Base-by-base conservation (phyloP, 2,113 vertebrate species). In the Hydrochoerus hydrochaeris region DNA sequence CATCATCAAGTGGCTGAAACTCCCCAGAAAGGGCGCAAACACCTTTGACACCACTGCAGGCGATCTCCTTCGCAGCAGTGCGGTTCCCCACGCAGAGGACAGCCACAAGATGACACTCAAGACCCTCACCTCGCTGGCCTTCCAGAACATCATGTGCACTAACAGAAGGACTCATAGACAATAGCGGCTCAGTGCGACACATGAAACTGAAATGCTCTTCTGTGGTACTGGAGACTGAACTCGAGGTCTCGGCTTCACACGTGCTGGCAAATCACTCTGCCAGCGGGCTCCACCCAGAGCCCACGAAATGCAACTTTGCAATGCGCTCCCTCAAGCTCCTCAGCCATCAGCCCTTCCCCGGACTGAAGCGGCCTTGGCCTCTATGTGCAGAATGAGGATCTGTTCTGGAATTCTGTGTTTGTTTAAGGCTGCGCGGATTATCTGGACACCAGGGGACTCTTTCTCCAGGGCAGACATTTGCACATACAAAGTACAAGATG, bases 381-480 rank as follows among this genome's bases (percentile, higher is more conserved):
- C 73, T 38, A 35, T 88, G 85, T 84, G 52, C 46, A 83, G 85
- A 94, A 19, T 11, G 0, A 49, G 60, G 41, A 62, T 81, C 4
- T 71, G 20, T 30, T 71, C 94, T 44, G 69, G 63, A 82, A 26
- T 63, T 11, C 16, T 11, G 16, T 52, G 30, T 73, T 88, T 94
- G 82, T 62, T 73, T 90, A 63, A 96, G 95, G 77, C 44, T 16
- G 9, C 28, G 12, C 4, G 28, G 54, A 95, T 54, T 77, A 46
- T 83, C 60, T 12, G n/a, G 63, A 85, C 82, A n/a, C 60, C 65
- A 30, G 71, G 1, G n/a, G 7, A 20, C 30, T 69, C 35, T 78
- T 94, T 89, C 92, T 52, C 69, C 65, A 63, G 52, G 41, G 58
- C 35, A 85, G 77, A 94, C 13, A 69, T 85, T 32, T 67, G 82